Conservation (phyloP, 2,888 invertebrate species). For the Philereme vetulata region DNA sequence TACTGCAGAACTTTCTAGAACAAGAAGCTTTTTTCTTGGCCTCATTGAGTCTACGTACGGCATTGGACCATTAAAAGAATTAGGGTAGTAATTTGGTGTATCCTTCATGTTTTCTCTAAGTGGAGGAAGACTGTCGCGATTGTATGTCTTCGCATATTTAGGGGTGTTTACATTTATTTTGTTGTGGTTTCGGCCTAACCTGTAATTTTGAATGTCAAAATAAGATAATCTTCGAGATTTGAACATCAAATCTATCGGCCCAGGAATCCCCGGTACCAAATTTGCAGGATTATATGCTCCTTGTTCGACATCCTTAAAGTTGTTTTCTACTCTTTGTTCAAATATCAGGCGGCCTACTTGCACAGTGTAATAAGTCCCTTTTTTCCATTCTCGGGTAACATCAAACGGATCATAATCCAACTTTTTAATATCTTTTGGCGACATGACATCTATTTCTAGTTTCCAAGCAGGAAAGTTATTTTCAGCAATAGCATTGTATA, state of each 20-base stretch:
- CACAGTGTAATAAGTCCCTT: conserved; percentile 61
- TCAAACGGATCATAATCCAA: conserved; percentile 67
- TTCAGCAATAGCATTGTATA: conserved; percentile 75
- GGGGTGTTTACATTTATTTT: conserved; percentile 50
- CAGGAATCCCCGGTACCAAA: conserved; percentile 72
- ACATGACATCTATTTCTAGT: conserved; percentile 63
- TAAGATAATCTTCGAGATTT: conserved; percentile 78
- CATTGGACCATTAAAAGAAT: conserved; percentile 51
- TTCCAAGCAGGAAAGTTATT: conserved; percentile 57
- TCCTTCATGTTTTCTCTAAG: conserved; percentile 43
- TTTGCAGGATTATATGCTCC: conserved; percentile 68
- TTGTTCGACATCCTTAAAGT: conserved; percentile 79
- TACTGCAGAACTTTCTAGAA: conserved; percentile 41
- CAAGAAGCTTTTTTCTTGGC: conserved; percentile 37
- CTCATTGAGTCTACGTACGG: conserved; percentile 47
- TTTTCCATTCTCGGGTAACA: conserved; percentile 59
- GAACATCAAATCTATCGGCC: conserved; percentile 79
- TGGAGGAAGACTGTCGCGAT: conserved; percentile 48
- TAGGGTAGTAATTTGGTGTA: conserved; percentile 51
- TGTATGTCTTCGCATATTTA: conserved; percentile 43
- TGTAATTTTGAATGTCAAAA: conserved; percentile 79
- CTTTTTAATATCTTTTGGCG: conserved; percentile 48
- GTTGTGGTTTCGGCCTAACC: conserved; percentile 49
- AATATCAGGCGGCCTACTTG: conserved; percentile 57
- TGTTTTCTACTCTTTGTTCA: conserved; percentile 63